phyloP scores from a whole-genome alignment of 2,888 invertebrate species.

The Polydrusus pterygomalis region DNA sequence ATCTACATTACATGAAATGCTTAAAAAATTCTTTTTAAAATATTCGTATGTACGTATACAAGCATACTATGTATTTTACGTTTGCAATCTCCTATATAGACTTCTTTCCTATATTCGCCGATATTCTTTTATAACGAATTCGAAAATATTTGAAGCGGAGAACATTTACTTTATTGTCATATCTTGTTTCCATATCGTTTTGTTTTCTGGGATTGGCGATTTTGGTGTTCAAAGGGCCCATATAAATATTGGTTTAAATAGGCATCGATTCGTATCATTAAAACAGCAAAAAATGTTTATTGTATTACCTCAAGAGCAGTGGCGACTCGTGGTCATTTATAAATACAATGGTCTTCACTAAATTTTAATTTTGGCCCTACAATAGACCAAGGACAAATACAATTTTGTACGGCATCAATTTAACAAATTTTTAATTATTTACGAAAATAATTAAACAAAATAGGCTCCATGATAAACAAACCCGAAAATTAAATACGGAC shows the following conservation, averaged over 20 bases:
- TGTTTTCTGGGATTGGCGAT: not conserved
- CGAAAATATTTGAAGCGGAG: not conserved
- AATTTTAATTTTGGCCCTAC: too few species aligned
- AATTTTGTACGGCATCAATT: too few species aligned
- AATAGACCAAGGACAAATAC: too few species aligned
- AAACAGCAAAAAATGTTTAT: not conserved
- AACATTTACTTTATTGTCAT: conserved; percentile 3
- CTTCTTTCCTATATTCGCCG: not conserved
- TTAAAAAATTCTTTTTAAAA: too few species aligned
- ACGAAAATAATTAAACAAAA: too few species aligned
- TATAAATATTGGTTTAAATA: not conserved
- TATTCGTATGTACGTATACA: not conserved
- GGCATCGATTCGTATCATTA: not conserved
- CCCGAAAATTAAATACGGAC: too few species aligned
- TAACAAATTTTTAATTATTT: too few species aligned
- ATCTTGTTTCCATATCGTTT: conserved; percentile 4
- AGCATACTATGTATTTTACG: not conserved
- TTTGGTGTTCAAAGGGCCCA: not conserved
- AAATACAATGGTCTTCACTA: too few species aligned
- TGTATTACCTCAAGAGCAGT: too few species aligned
- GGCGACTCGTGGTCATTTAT: too few species aligned
- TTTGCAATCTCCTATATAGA: not conserved
- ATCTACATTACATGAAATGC: too few species aligned
- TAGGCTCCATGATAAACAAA: too few species aligned
- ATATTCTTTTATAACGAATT: not conserved